Percentiles rank a stretch among this genome's conserved stretches.
Evolutionary conservation across 1,140 invertebrate species (phyloP).

Genomic region (Pogonomyrmex barbatus): DNA sequence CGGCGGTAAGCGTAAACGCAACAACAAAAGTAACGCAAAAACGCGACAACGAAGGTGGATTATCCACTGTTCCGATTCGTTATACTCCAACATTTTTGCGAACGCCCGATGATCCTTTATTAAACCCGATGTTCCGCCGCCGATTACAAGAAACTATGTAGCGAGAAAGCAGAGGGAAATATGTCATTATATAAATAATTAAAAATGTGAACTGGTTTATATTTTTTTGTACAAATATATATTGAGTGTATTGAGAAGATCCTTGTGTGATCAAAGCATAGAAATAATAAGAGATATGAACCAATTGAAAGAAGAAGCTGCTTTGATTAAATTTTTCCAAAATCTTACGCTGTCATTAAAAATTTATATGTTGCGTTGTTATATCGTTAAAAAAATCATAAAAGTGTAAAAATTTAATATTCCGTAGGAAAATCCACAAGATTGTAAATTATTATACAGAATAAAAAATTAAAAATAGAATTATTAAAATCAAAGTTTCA

Average conservation of each 20-base stretch:
- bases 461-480: not conserved
- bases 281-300: not conserved
- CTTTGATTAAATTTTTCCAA: not conserved
- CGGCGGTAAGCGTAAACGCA: slow-evolving; percentile 1
- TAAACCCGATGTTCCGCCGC: slow-evolving; percentile 7
- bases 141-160: slow-evolving; percentile 40
- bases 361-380: not conserved
- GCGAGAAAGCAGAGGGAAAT: not conserved
- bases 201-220: slow-evolving; percentile 27
- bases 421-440: not conserved
- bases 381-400: not conserved
- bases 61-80: slow-evolving; percentile 61
- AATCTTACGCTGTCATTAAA: not conserved
- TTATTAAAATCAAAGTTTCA: not conserved
- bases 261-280: not conserved
- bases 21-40: slow-evolving; percentile 29
- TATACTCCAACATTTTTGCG: slow-evolving; percentile 19
- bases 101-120: slow-evolving; percentile 1
- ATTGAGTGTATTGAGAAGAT: not conserved
- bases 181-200: slow-evolving; percentile 22
- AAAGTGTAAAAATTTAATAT: not conserved
- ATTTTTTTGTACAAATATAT: not conserved
- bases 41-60: slow-evolving; percentile 43
- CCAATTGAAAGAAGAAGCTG: not conserved
- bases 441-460: not conserved